These are phyloP conservation scores for Trichacis sp. DNA, from an alignment of 2,888 invertebrate species.

Conservation along the genomic window DNA sequence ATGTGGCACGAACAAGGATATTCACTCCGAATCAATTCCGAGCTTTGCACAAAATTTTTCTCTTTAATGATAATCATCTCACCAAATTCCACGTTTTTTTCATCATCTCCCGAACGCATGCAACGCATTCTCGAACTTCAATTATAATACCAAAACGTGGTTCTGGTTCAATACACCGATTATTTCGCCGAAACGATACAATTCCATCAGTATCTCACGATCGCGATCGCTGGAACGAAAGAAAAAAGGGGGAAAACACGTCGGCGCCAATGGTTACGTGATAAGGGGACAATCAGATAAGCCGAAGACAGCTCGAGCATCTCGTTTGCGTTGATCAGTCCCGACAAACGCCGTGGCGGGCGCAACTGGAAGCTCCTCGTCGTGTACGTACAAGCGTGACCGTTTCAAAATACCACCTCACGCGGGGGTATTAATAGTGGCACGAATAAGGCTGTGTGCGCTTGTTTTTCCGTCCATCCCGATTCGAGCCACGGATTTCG, in stretches of 20 bases:
- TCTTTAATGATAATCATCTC: no score
- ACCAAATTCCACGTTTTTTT: no score
- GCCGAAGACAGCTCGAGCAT: conserved; percentile 32
- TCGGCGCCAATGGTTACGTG: neutral
- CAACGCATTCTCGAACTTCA: no score
- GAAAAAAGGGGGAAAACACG: neutral
- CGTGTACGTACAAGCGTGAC: conserved; percentile 41
- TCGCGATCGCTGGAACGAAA: neutral
- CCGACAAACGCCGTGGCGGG: conserved; percentile 51
- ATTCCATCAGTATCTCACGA: neutral
- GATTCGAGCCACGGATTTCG: neutral
- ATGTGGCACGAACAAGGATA: no score
- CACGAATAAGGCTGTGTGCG: conserved; percentile 16
- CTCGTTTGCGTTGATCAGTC: conserved; percentile 52
- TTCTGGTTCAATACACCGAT: no score
- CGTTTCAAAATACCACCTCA: conserved; percentile 30
- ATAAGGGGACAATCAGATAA: conserved; percentile 1
- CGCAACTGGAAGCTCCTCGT: neutral
- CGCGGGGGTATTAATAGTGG: conserved; percentile 19
- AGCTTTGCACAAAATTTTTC: no score
- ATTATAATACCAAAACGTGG: no score
- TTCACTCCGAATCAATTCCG: no score
- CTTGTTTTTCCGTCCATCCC: conserved; percentile 1
- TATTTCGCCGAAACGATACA: no score
- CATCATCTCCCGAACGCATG: no score